phyloP scores from a whole-genome alignment of 2,888 invertebrate species.

The Enchytraeus crypticus region DNA sequence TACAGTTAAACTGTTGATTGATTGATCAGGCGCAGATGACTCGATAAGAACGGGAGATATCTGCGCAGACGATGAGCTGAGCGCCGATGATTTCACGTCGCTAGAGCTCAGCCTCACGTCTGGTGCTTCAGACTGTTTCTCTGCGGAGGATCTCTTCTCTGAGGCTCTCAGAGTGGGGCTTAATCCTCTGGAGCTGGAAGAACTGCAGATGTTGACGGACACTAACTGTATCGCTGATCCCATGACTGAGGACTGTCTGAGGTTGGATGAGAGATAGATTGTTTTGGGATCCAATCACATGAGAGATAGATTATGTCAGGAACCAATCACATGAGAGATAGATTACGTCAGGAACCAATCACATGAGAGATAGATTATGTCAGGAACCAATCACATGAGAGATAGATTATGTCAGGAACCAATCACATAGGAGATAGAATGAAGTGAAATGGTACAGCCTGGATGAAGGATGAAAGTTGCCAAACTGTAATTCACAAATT shows the following conservation, averaged over 20 bases:
- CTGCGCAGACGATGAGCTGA: background rate
- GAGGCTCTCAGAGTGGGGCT: slow-evolving; percentile 68
- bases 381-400: no score
- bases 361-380: no score
- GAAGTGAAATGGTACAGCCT: no score
- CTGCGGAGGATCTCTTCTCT: slow-evolving; percentile 59
- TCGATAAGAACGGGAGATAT: background rate
- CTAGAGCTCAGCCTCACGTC: slow-evolving; percentile 14
- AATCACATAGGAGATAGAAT: no score
- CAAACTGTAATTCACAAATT: no score
- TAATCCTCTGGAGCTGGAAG: slow-evolving; percentile 73
- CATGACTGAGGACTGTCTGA: slow-evolving; percentile 79
- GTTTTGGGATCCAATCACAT: no score
- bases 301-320: no score
- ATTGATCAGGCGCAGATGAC: background rate
- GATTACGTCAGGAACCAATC: no score
- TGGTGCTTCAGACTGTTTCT: slow-evolving; percentile 51
- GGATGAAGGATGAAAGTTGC: no score
- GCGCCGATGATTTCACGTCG: background rate
- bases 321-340: no score
- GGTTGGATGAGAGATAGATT: slow-evolving; percentile 51
- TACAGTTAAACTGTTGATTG: no score
- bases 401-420: no score
- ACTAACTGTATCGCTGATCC: slow-evolving; percentile 77
- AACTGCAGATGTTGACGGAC: slow-evolving; percentile 78